Percentiles rank a stretch among this genome's conserved stretches.
Conservation (phyloP, 2,113 vertebrate genomes). For the Engraulis encrasicolus region DNA sequence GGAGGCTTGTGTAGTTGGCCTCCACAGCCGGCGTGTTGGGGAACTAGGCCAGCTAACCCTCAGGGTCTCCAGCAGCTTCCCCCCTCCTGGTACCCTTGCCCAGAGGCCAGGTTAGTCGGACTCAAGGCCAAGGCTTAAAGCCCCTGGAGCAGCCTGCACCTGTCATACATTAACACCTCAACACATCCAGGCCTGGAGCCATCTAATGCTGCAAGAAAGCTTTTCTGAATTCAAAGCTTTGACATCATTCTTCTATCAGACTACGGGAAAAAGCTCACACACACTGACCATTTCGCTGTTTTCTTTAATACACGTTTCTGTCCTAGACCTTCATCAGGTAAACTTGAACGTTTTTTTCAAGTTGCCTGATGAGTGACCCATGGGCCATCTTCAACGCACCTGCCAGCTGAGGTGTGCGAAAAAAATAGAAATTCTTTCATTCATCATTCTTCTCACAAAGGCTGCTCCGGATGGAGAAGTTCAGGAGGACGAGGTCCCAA, state of each 20-base stretch:
- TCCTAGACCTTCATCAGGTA: too few species aligned
- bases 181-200: not conserved
- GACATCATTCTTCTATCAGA: not conserved
- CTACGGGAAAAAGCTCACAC: too few species aligned
- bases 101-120: not conserved
- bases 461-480: not conserved
- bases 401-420: too few species aligned
- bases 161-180: not conserved
- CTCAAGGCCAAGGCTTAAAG: not conserved
- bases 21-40: too few species aligned
- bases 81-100: not conserved
- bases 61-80: not conserved
- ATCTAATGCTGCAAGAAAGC: not conserved
- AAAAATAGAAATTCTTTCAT: too few species aligned
- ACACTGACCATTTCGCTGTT: too few species aligned
- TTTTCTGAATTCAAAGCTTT: not conserved
- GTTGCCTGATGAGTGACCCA: too few species aligned
- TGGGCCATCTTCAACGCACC: too few species aligned
- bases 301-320: too few species aligned
- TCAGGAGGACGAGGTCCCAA: not conserved
- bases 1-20: too few species aligned
- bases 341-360: too few species aligned
- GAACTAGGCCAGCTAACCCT: too few species aligned
- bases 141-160: not conserved
- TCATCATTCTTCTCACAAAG: not conserved